Base-by-base conservation (phyloP, 1,140 invertebrate genomes). In the Caenorhabditis inopinata region DNA sequence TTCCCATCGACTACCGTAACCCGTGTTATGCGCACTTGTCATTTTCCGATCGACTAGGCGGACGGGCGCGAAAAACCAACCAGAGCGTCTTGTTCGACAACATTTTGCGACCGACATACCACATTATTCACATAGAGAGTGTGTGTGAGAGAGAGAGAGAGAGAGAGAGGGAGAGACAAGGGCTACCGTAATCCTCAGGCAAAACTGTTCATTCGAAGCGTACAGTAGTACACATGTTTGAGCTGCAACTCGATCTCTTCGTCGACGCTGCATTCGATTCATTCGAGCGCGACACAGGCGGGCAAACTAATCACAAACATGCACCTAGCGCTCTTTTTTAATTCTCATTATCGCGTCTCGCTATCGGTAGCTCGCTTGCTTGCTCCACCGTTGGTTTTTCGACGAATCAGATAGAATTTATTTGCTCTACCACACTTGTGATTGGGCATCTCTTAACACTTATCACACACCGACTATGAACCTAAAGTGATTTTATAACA, bases 371-470 rank as follows among this genome's bases (percentile, higher is more conserved):
- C n/a, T n/a, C n/a, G n/a, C n/a, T n/a, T n/a, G n/a, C n/a, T n/a
- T n/a, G n/a, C n/a, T n/a, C n/a, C n/a, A n/a, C n/a, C n/a, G n/a
- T n/a, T n/a, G n/a, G n/a, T n/a, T 42, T 7, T 7, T 42, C 38
- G 38, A 42, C 53, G 27, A 32, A 32, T 62, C 14, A 32, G 6
- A 21, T 9, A 14, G n/a, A 1, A 32, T 16, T 62, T 38, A 42
- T 68, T 68, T 68, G 58, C 58, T 68, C 58, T 68, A 29, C 27
- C 58, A 68, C 58, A 38, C 58, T 68, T 68, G 58, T 68, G 58
- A 68, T 38, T 58, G 58, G 58, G 58, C 58, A 68, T 68, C 58
- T 68, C 58, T 68, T 68, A 68, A 68, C 58, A 68, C 58, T 68
- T 38, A 68, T 38, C n/a, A 38, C 32, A 29, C 11, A 21, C 5